Base-by-base conservation (phyloP, 92 coral and sea anemone genomes). In the Porites rus region DNA sequence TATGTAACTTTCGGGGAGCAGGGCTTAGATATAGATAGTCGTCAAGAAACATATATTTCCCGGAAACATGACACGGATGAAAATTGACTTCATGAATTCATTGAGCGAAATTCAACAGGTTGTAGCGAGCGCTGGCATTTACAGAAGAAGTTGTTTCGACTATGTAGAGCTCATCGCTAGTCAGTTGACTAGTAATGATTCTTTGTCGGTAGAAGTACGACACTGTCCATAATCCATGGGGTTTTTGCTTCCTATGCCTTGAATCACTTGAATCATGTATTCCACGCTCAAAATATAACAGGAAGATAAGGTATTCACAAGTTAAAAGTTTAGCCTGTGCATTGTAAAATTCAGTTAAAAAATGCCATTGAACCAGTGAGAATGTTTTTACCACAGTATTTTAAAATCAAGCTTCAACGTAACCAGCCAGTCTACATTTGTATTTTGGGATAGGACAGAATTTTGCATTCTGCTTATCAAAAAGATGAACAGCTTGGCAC, bases 51-150 rank as follows among this genome's bases (percentile, higher is more conserved):
- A 53, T 18, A 43, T 18, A 17, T 74, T 74, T 61, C 51, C 50
- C 53, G 73, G 62, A 59, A 71, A 56, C 75, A 51, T 73, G 78
- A 58, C 52, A 54, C 77, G 69, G 18, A 60, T 74, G 80, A 73
- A 74, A 83, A 16, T 53, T 12, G 64, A 72, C 31, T 28, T 71
- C 22, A 74, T n/a, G 46, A 14, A 83, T 70, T 31, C 50, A 8
- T 60, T 74, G 79, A 83, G 72, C 28, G 71, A 83, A 73, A 83
- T 63, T 83, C 87, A 83, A 83, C 87, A 73, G 87, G 87, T 83
- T 62, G 87, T 46, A 14, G 16, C 67, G 17, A 21, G 81, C 66
- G 11, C 51, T 1, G 80, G 19, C 65, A 75, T 56, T 56, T 61
- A 56, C 10, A 65, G 12, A 10, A 72, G 62, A 64, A 66, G 66